A percentile compares a stretch with the other conserved stretches of the same genome.
Conservation (phyloP, 2,113 vertebrate species). For the Cichladusa arquata region DNA sequence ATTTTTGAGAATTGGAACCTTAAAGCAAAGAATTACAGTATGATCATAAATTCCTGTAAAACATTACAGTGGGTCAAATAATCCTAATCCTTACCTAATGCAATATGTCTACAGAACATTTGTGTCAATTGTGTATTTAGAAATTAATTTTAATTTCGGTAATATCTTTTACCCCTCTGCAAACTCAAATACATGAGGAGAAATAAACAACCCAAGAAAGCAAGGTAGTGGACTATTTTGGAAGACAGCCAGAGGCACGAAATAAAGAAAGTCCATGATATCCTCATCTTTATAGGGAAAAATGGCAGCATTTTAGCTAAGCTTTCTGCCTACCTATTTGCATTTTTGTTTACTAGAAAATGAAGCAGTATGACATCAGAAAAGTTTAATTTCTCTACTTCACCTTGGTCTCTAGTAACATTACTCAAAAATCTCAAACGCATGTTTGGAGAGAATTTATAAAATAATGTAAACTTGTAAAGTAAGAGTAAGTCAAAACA, state of each 20-base stretch:
- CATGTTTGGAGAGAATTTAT: not conserved
- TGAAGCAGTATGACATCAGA: not conserved
- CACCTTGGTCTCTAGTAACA: not conserved
- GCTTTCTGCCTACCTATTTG: not conserved
- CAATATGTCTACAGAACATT: not conserved
- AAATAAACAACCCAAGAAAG: not conserved
- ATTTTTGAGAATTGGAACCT: not conserved
- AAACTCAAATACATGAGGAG: accelerated
- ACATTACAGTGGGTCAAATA: not conserved
- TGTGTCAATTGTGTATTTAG: not conserved
- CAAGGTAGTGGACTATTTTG: not conserved
- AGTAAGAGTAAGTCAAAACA: not conserved
- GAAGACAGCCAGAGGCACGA: not conserved
- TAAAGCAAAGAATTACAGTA: not conserved
- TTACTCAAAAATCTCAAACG: not conserved
- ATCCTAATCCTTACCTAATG: not conserved
- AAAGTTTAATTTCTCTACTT: not conserved
- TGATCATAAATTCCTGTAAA: not conserved
- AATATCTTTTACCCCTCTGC: not conserved
- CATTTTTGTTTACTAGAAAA: not conserved
- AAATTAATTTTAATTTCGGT: not conserved
- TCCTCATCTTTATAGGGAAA: not conserved
- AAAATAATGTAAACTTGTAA: not conserved
- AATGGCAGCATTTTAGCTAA: not conserved
- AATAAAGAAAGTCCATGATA: not conserved